Evolutionary conservation across 2,888 invertebrate species (phyloP), one percentile per base, ranked within the genome.

Genomic region (Harpalus rubripes): DNA sequence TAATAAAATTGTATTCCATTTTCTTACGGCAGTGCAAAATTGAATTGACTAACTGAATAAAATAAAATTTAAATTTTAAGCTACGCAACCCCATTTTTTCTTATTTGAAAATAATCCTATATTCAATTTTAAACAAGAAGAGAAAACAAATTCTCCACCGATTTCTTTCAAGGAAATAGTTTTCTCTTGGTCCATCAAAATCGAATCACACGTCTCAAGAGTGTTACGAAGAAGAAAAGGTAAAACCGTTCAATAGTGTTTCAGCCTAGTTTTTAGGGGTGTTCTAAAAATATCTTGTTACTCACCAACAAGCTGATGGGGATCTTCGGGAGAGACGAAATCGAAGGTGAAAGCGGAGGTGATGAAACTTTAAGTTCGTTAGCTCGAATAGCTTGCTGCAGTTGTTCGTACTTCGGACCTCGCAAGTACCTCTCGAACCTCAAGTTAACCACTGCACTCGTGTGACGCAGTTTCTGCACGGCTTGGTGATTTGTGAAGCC

Each of bases 401-500:
- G 92, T 89, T 95, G 95, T 89, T 97, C 96, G 91, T 95, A 97
- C 91, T 96, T 96, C 88, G 96, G 96, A n/a, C 97, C 98, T 84
- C 97, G 94, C 16, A 97, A 93, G 90, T 97, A 98, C 87, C 96
- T 92, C 87, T 95, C 95, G 86, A 96, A 91, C 88, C 94, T 94
- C 44, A 97, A 92, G 84, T 92, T 91, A 3, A 96, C 96, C 39
- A 93, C 92, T 87, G 94, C 93, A 0, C 97, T 97, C 12, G 98
- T 96, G 87, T 96, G 96, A 39, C 97, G 92, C 16, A 98, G 92
- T 74, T 97, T 93, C 87, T 98, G 97, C 1, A 98, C 98, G 0
- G 98, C 98, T 88, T 97, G 95, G 89, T 98, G 98, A 91, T 99
- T 99, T 84, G 97, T 98, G 89, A 96, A 97, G 85, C 98, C 98